Evolutionary conservation across 2,888 invertebrate genomes (phyloP), one percentile per base, ranked within the genome.

Genomic region (Pomacea canaliculata): DNA sequence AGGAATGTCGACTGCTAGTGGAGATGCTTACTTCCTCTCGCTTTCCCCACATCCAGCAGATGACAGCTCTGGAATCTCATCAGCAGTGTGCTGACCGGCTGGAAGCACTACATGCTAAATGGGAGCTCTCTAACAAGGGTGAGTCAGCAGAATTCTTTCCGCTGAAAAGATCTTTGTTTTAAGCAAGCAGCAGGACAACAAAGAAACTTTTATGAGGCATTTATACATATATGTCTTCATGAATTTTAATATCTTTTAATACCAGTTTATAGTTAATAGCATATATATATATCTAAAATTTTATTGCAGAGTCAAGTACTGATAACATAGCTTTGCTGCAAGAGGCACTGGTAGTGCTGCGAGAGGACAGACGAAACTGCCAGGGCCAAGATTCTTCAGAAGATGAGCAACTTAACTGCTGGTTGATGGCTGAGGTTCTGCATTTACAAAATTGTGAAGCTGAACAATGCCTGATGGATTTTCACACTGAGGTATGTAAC

Each of bases 401-500:
- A 19, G 83, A 84, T 63, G 79, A 81, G 16, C 80, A 82, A 48
- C 78, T 85, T 19, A 65, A 77, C 23, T 77, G 80, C 19, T 78
- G 83, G 37, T 79, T 88, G 37, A 79, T 88, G 79, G 84, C 86
- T 46, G 84, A 84, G 59, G 78, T 88, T 12, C 79, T 88, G 56
- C 82, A 83, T 51, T 71, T 82, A 63, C 88, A 88, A 76, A 85
- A 86, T 67, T 73, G 74, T 65, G 85, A 87, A 51, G 85, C 86
- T 27, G 85, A 85, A 71, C 81, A 81, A 72, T 71, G 81, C 46
- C 78, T 85, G 23, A 71, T 71, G 23, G 70, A 77, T 18, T 79
- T 85, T 46, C 70, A 79, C 60, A 78, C 75, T 16, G 80, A 82
- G 83, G 86, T 86, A 71, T 23, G 80, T 12, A 7, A 18, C 10